Evolutionary conservation across 1,140 invertebrate genomes (phyloP), one percentile per base, ranked within the genome.

Genomic region (Tetragnatha versicolor): DNA sequence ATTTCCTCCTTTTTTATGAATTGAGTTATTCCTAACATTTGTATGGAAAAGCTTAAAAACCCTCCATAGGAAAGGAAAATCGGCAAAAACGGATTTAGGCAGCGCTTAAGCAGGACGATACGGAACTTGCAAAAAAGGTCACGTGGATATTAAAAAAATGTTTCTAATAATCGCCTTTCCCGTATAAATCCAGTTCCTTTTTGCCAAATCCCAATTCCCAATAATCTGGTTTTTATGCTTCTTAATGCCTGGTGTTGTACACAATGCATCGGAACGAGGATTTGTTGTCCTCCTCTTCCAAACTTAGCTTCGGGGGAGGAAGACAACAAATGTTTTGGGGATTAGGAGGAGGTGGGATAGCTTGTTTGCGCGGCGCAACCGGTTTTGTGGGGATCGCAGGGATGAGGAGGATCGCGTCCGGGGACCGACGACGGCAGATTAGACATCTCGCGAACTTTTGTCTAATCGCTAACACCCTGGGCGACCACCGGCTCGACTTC

Each of bases 101-200:
- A 5, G n/a, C 9, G 31, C 31, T 58, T 33, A 69, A 53, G n/a
- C 42, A 39, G 14, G n/a, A 35, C 55, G 51, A 72, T 58, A 53
- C 17, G 49, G 53, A 53, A 42, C 33, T 31, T 10, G 20, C n/a
- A n/a, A n/a, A n/a, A 22, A 60, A 77, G 73, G 73, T 77, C 73
- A 77, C 73, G 73, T 77, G 73, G 73, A 77, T 77, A 66, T 77
- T 77, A 65, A 77, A 51, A n/a, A 77, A 77, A 77, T 77, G 73
- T 77, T 77, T 77, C 60, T 65, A 77, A 77, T 77, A 77, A 77
- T 77, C 73, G 73, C 60, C 73, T 77, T 77, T 77, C 55, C 73
- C 73, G 25, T 77, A 65, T 77, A 77, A 77, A 77, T 77, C 60
- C 73, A 49, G 73, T 75, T 75, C 72, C 55, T 53, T n/a, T n/a